Conservation (phyloP, 2,888 invertebrate species). For the Bombylius major region DNA sequence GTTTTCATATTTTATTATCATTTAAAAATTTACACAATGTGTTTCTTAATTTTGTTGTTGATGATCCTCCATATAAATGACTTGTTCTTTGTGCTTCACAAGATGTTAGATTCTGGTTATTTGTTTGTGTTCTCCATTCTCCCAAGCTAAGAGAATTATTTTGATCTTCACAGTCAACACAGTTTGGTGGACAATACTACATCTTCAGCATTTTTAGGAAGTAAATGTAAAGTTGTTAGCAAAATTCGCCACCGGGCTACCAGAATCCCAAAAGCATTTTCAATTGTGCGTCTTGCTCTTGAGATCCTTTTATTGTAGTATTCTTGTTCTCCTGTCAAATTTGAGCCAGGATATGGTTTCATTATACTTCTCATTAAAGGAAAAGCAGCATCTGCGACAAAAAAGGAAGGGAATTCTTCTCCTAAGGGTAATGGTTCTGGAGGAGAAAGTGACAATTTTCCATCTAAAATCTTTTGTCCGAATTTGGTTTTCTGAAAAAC, state of each 20-base stretch:
- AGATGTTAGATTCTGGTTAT: background rate
- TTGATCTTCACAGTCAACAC: conserved; percentile 1
- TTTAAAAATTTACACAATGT: background rate
- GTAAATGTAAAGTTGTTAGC: conserved; percentile 5
- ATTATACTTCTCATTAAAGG: conserved; percentile 5
- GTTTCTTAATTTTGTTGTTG: background rate
- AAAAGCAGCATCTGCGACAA: conserved; percentile 9
- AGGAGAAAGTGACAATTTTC: background rate
- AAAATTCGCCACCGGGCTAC: conserved; percentile 10
- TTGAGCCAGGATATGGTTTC: conserved; percentile 6
- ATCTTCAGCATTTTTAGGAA: conserved; percentile 8
- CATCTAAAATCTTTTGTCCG: background rate
- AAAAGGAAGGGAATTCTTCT: conserved; percentile 3
- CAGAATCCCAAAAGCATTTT: conserved; percentile 8
- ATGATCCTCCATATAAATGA: background rate
- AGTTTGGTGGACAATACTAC: conserved; percentile 2
- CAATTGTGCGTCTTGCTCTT: conserved; percentile 4
- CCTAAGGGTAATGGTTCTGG: background rate
- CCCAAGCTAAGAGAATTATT: background rate
- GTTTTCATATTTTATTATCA: background rate
- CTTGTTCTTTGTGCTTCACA: background rate
- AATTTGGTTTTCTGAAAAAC: background rate
- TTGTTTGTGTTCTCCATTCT: background rate
- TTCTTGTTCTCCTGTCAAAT: background rate
- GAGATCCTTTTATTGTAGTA: conserved; percentile 6